Conservation (phyloP, 92 coral and sea anemone species). For the Ricordea florida region DNA sequence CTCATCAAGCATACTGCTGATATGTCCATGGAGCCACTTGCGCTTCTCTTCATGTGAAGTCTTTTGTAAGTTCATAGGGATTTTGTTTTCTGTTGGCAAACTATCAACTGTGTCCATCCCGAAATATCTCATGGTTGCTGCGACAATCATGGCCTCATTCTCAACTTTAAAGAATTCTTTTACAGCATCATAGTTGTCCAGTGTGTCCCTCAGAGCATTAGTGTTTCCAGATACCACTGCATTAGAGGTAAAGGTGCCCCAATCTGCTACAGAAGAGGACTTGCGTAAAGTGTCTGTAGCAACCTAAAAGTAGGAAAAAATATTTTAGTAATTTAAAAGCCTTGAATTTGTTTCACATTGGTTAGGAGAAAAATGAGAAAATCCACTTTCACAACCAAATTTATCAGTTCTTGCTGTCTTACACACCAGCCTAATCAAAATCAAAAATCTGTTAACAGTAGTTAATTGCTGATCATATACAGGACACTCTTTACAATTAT, state of each 20-base stretch:
- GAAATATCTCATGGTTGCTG: slow-evolving; percentile 54
- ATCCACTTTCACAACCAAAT: slow-evolving; percentile 9
- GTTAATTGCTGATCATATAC: slow-evolving; percentile 1
- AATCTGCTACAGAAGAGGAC: slow-evolving; percentile 47
- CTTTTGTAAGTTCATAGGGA: not conserved
- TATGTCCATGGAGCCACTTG: slow-evolving; percentile 39
- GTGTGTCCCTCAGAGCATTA: slow-evolving; percentile 47
- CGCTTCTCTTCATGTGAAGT: slow-evolving; percentile 5
- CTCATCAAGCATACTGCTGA: slow-evolving; percentile 32
- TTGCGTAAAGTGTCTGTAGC: slow-evolving; percentile 16
- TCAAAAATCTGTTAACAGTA: not conserved
- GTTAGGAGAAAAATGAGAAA: not conserved
- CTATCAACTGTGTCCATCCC: slow-evolving; percentile 20
- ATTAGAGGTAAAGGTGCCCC: slow-evolving; percentile 64
- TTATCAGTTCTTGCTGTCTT: not conserved
- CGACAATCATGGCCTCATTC: slow-evolving; percentile 42
- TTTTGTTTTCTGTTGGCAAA: not conserved
- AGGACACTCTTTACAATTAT: not conserved
- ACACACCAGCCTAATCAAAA: slow-evolving; percentile 7
- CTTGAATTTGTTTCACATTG: not conserved
- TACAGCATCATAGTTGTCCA: slow-evolving; percentile 56
- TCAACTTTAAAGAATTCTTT: slow-evolving; percentile 55
- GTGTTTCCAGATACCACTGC: slow-evolving; percentile 62
- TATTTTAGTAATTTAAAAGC: slow-evolving; percentile 1
- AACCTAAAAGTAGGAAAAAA: slow-evolving; percentile 21